Evolutionary conservation across 2,888 invertebrate genomes (phyloP).

Genomic region (Gryllus longicercus): DNA sequence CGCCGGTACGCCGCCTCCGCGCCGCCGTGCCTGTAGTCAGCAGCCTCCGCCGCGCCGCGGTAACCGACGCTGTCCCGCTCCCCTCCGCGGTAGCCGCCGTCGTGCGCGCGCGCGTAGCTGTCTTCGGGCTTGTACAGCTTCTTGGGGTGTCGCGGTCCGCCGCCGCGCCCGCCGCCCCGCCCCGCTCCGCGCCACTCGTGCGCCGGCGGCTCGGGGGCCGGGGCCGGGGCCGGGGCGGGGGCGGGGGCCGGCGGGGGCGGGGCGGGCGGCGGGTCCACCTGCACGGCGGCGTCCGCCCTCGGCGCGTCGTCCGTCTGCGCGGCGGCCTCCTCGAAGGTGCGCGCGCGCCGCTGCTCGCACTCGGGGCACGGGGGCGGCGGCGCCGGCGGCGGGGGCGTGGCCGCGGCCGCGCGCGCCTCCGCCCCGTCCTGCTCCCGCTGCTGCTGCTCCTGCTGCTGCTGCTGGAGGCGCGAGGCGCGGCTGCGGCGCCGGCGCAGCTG

Average conservation of each 20-base stretch:
- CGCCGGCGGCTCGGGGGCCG: neutral
- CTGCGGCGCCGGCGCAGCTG: neutral
- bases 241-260: neutral
- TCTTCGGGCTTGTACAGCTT: neutral
- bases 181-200: neutral
- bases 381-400: conserved; percentile 1
- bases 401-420: neutral
- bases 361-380: conserved; percentile 7
- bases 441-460: no score
- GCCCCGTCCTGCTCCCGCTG: neutral
- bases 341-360: neutral
- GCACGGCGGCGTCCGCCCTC: neutral
- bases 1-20: neutral
- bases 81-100: neutral
- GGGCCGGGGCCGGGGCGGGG: neutral
- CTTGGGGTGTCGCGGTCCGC: neutral
- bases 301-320: neutral
- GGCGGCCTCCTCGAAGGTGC: neutral
- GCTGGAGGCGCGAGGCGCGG: neutral
- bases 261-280: neutral
- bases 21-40: neutral
- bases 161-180: neutral
- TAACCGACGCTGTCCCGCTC: neutral
- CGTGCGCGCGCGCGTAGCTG: neutral
- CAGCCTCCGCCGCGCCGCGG: neutral